A percentile compares a stretch with the other conserved stretches of the same genome.
These are phyloP conservation scores for Manacus vitellinus DNA, from an alignment of 2,113 vertebrate species.

Conservation along the genomic window DNA sequence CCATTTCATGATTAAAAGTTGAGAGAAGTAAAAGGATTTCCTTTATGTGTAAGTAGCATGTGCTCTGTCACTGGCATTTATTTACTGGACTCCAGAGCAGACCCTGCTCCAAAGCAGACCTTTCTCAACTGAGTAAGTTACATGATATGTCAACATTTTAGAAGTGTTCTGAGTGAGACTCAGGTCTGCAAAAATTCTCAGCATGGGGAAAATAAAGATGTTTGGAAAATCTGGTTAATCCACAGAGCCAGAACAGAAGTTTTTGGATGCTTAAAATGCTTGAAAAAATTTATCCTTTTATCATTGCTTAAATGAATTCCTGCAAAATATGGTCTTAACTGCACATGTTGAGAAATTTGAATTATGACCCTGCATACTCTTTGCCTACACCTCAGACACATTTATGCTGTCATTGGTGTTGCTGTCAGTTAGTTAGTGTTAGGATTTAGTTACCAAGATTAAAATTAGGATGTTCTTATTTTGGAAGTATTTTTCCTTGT, in stretches of 20 bases:
- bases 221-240: neutral
- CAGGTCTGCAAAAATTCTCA: neutral
- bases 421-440: neutral
- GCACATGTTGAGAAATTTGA: neutral
- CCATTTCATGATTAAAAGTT: neutral
- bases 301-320: neutral
- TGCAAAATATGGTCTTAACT: neutral
- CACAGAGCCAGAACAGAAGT: neutral
- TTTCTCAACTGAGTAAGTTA: neutral
- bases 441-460: neutral
- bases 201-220: neutral
- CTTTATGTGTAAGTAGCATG: neutral
- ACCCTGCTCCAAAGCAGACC: neutral
- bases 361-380: neutral
- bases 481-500: neutral
- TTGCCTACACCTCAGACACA: neutral
- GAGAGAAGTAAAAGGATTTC: neutral
- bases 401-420: conserved; percentile 10
- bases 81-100: neutral
- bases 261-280: neutral
- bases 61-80: neutral
- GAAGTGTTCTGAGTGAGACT: neutral
- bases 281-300: neutral
- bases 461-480: conserved; percentile 4
- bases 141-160: neutral